A percentile compares a stretch with the other conserved stretches of the same genome.
Conservation (phyloP, 1,140 invertebrate species). For the Mizuhopecten yessoensis region DNA sequence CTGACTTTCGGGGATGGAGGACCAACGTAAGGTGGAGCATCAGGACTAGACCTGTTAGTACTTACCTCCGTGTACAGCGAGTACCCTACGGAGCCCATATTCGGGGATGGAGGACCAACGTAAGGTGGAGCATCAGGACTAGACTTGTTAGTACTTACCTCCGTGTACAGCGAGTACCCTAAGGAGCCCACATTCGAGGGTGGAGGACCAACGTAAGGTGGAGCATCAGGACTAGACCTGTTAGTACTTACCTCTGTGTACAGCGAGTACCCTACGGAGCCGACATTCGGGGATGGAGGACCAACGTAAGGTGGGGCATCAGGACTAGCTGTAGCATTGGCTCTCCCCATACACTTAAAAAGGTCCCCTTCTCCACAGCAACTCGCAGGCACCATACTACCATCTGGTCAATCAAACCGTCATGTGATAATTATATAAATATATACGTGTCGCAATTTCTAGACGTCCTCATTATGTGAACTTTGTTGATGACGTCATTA, state of each 20-base stretch:
- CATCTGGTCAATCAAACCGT: constrained; percentile 60
- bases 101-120: constrained; percentile 46
- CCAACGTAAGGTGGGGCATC: constrained; percentile 49
- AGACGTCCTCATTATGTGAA: too few species aligned
- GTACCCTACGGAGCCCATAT: constrained; percentile 48
- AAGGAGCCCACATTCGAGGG: constrained; percentile 46
- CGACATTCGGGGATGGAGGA: constrained; percentile 51
- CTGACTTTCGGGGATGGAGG: constrained; percentile 53
- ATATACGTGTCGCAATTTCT: too few species aligned
- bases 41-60: constrained; percentile 40
- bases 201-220: constrained; percentile 50
- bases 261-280: constrained; percentile 67
- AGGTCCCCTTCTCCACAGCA: constrained; percentile 58
- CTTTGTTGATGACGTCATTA: too few species aligned
- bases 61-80: constrained; percentile 71
- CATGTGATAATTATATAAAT: too few species aligned
- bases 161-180: constrained; percentile 70
- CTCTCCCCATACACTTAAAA: constrained; percentile 42
- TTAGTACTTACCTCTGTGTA: constrained; percentile 67
- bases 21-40: constrained; percentile 45
- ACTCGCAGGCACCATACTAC: constrained; percentile 66
- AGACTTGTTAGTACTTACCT: constrained; percentile 68
- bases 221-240: constrained; percentile 35
- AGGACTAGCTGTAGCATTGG: background rate
- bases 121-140: constrained; percentile 47